Evolutionary conservation across 2,888 invertebrate species (phyloP).

Genomic region (Eupelmus urozonus): DNA sequence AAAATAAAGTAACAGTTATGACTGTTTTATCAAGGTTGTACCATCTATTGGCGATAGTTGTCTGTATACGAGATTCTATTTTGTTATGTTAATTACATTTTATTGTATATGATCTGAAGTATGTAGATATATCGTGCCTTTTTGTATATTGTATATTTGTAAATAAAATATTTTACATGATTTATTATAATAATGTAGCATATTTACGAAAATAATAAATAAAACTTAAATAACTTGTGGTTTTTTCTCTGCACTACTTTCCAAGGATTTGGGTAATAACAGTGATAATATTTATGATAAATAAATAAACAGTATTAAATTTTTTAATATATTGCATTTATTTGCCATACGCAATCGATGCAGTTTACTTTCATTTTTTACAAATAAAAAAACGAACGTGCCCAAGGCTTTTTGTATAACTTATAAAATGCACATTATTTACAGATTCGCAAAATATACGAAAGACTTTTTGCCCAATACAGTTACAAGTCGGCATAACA

Average conservation of each 20-base stretch:
- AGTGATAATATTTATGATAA: too few relatives aligned
- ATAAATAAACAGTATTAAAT: conserved; percentile 28
- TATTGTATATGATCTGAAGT: conserved; percentile 74
- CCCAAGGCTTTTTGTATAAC: conserved; percentile 44
- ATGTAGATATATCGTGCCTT: conserved; percentile 77
- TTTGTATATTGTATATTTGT: conserved; percentile 77
- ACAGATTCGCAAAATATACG: conserved; percentile 52
- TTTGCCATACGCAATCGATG: conserved; percentile 51
- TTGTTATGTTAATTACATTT: conserved; percentile 70
- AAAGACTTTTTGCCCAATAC: conserved; percentile 31
- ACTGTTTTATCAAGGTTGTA: conserved; percentile 44
- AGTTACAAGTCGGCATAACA: conserved; percentile 28
- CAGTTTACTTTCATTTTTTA: conserved; percentile 46
- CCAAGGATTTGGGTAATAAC: background rate
- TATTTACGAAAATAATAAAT: conserved; percentile 71
- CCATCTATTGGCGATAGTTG: conserved; percentile 55
- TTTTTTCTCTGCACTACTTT: conserved; percentile 28
- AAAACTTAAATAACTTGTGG: conserved; percentile 61
- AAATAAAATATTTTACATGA: conserved; percentile 75
- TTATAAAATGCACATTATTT: conserved; percentile 58
- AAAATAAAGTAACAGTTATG: conserved; percentile 27
- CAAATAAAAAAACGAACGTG: conserved; percentile 48
- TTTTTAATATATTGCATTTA: conserved; percentile 57
- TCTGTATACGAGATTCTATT: conserved; percentile 66
- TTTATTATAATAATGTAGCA: conserved; percentile 73